Conservation (phyloP, 2,888 invertebrate genomes). For the Cheilosia urbana region DNA sequence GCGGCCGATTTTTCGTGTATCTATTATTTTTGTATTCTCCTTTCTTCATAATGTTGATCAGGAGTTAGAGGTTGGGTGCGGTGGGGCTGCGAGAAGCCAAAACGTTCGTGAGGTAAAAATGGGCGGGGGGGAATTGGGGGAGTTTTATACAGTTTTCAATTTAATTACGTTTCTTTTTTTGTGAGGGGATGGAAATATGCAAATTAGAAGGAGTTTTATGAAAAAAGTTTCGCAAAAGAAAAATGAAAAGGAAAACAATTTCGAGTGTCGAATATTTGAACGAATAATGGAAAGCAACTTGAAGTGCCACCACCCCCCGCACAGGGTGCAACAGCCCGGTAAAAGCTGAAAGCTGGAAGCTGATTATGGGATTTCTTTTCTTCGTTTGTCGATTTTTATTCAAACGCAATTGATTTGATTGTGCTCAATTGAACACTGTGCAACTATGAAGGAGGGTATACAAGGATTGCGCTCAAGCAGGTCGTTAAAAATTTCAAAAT, state of each 20-base stretch:
- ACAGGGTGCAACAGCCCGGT: too few species aligned
- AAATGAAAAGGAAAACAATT: slow-evolving; percentile 55
- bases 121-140: neutral
- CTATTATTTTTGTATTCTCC: slow-evolving; percentile 34
- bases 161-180: slow-evolving; percentile 39
- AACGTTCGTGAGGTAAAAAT: slow-evolving; percentile 3
- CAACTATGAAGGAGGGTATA: slow-evolving; percentile 16
- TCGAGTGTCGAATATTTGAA: slow-evolving; percentile 53
- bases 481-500: slow-evolving; percentile 31
- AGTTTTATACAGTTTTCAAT: slow-evolving; percentile 30
- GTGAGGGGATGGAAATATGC: slow-evolving; percentile 59
- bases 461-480: neutral
- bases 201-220: slow-evolving; percentile 56
- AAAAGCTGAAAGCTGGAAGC: slow-evolving; percentile 30
- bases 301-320: slow-evolving; percentile 14
- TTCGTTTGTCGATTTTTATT: slow-evolving; percentile 50
- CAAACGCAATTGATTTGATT: slow-evolving; percentile 53
- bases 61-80: slow-evolving; percentile 17
- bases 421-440: slow-evolving; percentile 52
- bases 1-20: slow-evolving; percentile 72
- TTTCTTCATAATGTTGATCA: slow-evolving; percentile 23
- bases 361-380: slow-evolving; percentile 59
- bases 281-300: slow-evolving; percentile 58
- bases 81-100: slow-evolving; percentile 32
- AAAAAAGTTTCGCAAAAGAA: slow-evolving; percentile 3